Percentiles rank a stretch among this genome's conserved stretches.
These are phyloP conservation scores for Luperina testacea DNA, from an alignment of 2,888 invertebrate species.

Conservation along the genomic window DNA sequence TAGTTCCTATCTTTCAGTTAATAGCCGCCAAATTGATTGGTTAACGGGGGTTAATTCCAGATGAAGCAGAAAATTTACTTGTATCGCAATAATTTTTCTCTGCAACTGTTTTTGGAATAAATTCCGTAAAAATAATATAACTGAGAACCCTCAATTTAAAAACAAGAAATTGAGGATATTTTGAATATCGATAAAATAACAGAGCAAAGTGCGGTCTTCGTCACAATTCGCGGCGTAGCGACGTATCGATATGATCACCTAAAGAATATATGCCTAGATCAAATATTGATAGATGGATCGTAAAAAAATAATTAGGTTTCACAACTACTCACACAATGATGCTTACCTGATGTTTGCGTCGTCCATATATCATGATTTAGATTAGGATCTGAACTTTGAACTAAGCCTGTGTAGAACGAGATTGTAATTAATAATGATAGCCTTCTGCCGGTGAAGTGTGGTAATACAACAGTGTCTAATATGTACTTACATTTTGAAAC, in stretches of 20 bases:
- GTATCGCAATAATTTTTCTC: neutral
- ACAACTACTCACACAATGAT: conserved; percentile 25
- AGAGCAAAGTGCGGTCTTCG: neutral
- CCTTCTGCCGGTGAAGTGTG: conserved; percentile 7
- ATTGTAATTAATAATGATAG: conserved; percentile 34
- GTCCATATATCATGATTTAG: conserved; percentile 49
- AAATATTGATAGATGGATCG: conserved; percentile 36
- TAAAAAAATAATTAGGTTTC: conserved; percentile 44
- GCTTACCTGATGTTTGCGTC: conserved; percentile 8
- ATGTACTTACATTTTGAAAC: neutral
- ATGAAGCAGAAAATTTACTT: neutral
- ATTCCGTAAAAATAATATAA: neutral
- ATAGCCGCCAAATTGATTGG: neutral
- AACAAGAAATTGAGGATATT: neutral
- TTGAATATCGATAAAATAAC: neutral
- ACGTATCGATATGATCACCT: neutral
- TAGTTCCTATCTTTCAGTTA: neutral
- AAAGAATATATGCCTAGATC: conserved; percentile 14
- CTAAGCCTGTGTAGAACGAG: conserved; percentile 32
- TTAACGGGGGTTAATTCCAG: neutral
- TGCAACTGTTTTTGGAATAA: neutral
- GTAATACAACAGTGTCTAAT: conserved; percentile 13
- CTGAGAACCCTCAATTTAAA: too few species aligned
- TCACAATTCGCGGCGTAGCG: neutral
- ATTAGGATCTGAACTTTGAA: conserved; percentile 64